These are phyloP conservation scores for Lepidurus arcticus DNA, from an alignment of 1,140 invertebrate genomes.

Conservation along the genomic window DNA sequence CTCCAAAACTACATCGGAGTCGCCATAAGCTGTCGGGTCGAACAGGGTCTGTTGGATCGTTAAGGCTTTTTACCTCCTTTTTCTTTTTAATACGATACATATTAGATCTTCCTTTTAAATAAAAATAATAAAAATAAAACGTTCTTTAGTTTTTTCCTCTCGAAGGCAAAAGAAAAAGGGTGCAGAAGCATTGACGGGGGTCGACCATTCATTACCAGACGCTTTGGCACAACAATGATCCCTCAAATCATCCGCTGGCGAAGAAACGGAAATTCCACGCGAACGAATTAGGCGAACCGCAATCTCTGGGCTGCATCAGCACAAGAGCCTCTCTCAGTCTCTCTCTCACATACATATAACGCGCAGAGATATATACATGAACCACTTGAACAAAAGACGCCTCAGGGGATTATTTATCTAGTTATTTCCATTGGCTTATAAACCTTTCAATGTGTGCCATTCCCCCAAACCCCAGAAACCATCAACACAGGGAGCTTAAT, in stretches of 20 bases:
- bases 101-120: background rate
- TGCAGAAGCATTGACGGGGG: background rate
- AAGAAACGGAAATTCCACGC: background rate
- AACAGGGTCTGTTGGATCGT: too few relatives aligned
- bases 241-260: background rate
- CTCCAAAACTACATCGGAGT: too few relatives aligned
- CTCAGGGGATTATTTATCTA: background rate
- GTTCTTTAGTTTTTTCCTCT: background rate
- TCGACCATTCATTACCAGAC: slow-evolving; percentile 9
- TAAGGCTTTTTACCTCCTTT: too few relatives aligned
- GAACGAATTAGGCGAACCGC: background rate
- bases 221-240: slow-evolving; percentile 21
- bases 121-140: background rate
- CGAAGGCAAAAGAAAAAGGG: background rate
- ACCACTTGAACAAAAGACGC: background rate
- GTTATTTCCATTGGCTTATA: background rate
- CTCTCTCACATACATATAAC: too few relatives aligned
- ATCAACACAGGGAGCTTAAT: slow-evolving; percentile 13
- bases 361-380: too few relatives aligned
- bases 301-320: background rate
- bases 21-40: too few relatives aligned
- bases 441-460: background rate
- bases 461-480: background rate
- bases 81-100: background rate
- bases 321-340: background rate